phyloP scores from a whole-genome alignment of 2,113 vertebrate genomes.

The Phaethornis superciliosus region DNA sequence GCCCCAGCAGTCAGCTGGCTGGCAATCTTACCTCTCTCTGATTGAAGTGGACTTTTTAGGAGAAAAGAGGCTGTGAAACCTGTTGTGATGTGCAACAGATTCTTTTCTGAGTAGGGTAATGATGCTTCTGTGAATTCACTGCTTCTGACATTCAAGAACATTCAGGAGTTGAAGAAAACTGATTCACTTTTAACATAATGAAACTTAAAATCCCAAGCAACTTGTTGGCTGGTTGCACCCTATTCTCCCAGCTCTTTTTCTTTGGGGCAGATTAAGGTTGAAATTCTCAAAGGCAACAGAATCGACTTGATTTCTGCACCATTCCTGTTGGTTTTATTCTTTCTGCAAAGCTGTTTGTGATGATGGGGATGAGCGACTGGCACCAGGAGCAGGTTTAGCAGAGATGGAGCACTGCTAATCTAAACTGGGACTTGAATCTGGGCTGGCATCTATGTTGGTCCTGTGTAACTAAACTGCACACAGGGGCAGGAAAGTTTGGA shows the following conservation, averaged over 20 bases:
- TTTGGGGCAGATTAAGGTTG: neutral
- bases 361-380: neutral
- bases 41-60: neutral
- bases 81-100: neutral
- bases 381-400: neutral
- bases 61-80: neutral
- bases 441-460: neutral
- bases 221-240: neutral
- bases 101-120: neutral
- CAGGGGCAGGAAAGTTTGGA: neutral
- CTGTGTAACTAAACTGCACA: neutral
- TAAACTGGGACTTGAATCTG: neutral
- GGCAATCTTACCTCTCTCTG: neutral
- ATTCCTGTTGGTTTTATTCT: neutral
- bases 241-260: neutral
- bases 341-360: neutral
- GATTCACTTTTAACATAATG: neutral
- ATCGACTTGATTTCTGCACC: neutral
- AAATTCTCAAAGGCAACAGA: neutral
- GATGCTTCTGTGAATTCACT: neutral
- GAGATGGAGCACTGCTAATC: neutral
- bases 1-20: neutral
- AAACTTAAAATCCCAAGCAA: neutral
- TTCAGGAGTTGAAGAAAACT: neutral
- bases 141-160: neutral